Percentiles rank a stretch among this genome's conserved stretches.
These are phyloP conservation scores for Pristionchus arcanus DNA, from an alignment of 2,888 invertebrate species.

Conservation along the genomic window DNA sequence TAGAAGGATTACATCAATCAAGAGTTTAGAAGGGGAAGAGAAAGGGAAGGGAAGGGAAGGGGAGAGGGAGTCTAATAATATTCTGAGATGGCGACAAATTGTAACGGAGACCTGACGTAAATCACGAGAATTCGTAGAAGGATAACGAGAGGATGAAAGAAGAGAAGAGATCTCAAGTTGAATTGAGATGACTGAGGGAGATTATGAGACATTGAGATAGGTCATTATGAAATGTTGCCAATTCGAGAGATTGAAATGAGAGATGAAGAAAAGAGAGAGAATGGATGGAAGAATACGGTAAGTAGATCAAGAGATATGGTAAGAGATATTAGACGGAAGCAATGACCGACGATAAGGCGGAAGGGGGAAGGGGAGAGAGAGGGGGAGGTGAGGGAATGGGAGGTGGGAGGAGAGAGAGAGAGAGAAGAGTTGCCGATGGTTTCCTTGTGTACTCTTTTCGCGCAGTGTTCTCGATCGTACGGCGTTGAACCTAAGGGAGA, in stretches of 20 bases:
- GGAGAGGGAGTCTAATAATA: background rate
- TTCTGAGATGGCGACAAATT: background rate
- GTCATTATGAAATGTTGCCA: background rate
- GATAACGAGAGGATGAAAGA: background rate
- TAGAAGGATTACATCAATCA: background rate
- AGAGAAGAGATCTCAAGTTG: background rate
- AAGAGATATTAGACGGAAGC: too few relatives aligned
- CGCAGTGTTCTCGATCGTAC: conserved; percentile 34
- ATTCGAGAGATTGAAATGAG: background rate
- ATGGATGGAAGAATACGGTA: background rate
- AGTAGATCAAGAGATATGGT: too few relatives aligned
- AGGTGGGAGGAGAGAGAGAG: background rate
- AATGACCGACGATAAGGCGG: background rate
- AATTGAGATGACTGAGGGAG: background rate
- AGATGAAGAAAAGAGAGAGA: background rate
- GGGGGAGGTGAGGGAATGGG: background rate
- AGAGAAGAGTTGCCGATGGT: background rate
- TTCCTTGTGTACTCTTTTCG: conserved; percentile 40
- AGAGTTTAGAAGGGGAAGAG: background rate
- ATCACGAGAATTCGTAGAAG: background rate
- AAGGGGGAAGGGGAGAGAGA: background rate
- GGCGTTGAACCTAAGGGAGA: conserved; percentile 18
- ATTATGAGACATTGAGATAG: background rate
- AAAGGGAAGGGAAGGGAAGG: background rate
- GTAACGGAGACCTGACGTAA: background rate